Conservation (phyloP, 2,888 invertebrate genomes). For the Ectropis crepuscularia region DNA sequence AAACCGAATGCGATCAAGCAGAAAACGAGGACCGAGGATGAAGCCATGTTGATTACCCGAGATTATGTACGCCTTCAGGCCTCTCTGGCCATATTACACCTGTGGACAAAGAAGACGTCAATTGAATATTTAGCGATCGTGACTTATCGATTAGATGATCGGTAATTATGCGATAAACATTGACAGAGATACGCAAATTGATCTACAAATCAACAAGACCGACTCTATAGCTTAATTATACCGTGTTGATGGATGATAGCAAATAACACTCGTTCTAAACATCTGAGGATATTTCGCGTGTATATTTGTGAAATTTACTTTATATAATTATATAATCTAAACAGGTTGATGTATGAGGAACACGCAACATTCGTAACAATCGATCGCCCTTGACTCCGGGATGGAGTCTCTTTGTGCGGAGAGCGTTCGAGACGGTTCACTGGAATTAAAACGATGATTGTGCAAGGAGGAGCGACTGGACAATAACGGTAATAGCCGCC, state of each 20-base stretch:
- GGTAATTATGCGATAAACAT: conserved; percentile 46
- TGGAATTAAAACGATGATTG: conserved; percentile 55
- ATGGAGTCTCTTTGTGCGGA: conserved; percentile 22
- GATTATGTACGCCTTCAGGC: conserved; percentile 38
- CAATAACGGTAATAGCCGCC: conserved; percentile 71
- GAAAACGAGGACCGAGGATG: conserved; percentile 56
- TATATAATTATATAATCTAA: background rate
- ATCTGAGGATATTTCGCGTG: background rate
- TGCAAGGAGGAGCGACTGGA: conserved; percentile 54
- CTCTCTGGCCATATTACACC: conserved; percentile 52
- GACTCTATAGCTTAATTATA: conserved; percentile 10
- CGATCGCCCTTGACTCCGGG: conserved; percentile 34
- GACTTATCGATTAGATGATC: conserved; percentile 34
- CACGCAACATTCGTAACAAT: conserved; percentile 12
- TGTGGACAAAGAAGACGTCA: conserved; percentile 46
- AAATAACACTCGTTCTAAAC: conserved; percentile 16
- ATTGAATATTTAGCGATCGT: conserved; percentile 28
- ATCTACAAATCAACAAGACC: conserved; percentile 28
- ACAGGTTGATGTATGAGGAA: conserved; percentile 10
- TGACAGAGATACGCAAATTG: conserved; percentile 47
- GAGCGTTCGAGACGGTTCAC: conserved; percentile 37
- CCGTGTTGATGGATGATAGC: background rate
- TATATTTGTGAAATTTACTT: background rate
- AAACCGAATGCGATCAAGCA: conserved; percentile 58
- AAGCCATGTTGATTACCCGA: conserved; percentile 57